Evolutionary conservation across 1,140 invertebrate species (phyloP).

Genomic region (Caenorhabditis remanei): DNA sequence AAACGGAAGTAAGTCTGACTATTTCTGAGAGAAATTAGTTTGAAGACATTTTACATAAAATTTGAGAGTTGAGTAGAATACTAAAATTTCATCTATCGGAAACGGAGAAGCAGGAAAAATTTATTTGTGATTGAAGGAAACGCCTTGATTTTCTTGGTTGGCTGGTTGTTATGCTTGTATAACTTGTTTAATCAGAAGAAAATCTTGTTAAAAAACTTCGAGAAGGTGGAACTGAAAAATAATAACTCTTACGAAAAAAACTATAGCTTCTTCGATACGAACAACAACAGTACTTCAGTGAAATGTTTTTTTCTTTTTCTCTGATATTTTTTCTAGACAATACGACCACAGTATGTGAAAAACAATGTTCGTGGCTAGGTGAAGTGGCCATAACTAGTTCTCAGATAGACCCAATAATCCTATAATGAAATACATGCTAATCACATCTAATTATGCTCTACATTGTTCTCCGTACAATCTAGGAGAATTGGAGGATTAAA

Average conservation of each 20-base stretch:
- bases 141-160: constrained; percentile 24
- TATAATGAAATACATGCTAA: constrained; percentile 20
- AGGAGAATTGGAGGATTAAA: neutral
- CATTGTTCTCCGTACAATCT: neutral
- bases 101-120: neutral
- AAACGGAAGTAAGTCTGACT: no score
- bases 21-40: no score
- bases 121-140: neutral
- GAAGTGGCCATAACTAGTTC: constrained; percentile 16
- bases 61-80: neutral
- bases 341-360: neutral
- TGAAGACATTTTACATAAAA: neutral
- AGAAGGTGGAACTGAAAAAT: neutral
- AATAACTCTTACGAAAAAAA: neutral
- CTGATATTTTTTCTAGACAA: neutral
- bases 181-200: neutral
- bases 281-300: neutral
- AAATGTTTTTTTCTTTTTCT: neutral
- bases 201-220: neutral
- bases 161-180: neutral
- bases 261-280: neutral
- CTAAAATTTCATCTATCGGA: neutral
- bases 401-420: constrained; percentile 1
- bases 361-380: neutral
- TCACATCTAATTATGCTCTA: constrained; percentile 53